Base-by-base conservation (phyloP, 2,888 invertebrate genomes). In the Tetramorium bicarinatum region DNA sequence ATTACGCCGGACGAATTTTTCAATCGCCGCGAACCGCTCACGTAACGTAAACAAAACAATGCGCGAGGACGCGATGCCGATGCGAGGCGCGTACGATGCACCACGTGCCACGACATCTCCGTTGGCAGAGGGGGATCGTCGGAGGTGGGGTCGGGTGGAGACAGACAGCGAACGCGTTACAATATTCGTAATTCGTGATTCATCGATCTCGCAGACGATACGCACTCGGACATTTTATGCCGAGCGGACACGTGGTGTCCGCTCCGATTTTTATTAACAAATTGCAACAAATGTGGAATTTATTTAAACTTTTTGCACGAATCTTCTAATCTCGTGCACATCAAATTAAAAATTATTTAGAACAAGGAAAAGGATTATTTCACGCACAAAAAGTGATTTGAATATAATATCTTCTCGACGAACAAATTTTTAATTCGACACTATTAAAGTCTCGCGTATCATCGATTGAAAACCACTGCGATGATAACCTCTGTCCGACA, bases 151-250 rank as follows among this genome's bases (percentile, higher is more conserved):
- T 67, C 34, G 74, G 52, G n/a, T 25, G 21, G 62, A 81, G 75
- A 54, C 41, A 85, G 85, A 87, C 82, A 77, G 84, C 83, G 82
- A 88, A 84, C 88, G 84, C 84, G 56, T 72, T 86, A 87, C 86
- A 86, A 89, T 87, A 87, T 89, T 86, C 86, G 89, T 86, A 86
- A 89, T 89, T 87, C 86, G 72, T 87, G 89, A 89, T 89, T 89
- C 89, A 87, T 83, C 86, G 89, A 89, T 89, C 56, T 56, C 64
- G 64, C 54, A 25, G 25, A 29, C 67, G 75, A 52, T 62, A 21
- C 61, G 25, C 49, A 13, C 29, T 25, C 52, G 38, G 15, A n/a
- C 49, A 29, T 62, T 74, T 81, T 81, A 25, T 38, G 18, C 29
- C 66, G 29, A 25, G 29, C 34, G 13, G 0, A 15, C 29, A 34